These are phyloP conservation scores for Mus minutoides DNA, from an alignment of 2,797 vertebrate species.

Conservation along the genomic window DNA sequence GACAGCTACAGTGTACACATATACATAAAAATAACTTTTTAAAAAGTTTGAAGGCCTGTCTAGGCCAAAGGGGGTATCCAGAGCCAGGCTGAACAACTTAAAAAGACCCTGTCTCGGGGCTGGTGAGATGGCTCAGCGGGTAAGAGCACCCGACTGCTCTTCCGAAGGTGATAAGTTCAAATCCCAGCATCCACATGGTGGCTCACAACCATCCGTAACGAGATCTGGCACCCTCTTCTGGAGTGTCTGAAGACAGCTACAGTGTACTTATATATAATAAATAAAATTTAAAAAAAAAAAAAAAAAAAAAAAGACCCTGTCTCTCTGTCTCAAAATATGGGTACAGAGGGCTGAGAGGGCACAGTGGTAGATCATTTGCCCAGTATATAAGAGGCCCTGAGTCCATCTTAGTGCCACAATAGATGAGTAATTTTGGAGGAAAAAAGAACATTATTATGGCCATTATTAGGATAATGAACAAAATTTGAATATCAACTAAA, in stretches of 20 bases:
- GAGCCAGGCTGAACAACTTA: not conserved
- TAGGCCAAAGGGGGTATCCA: not conserved
- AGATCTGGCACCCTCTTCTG: too few species aligned
- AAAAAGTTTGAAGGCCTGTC: not conserved
- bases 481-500: slow-evolving; percentile 7
- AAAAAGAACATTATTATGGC: slow-evolving; percentile 8
- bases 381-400: too few species aligned
- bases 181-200: too few species aligned
- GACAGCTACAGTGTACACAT: not conserved
- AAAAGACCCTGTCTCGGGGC: not conserved
- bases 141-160: too few species aligned
- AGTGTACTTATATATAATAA: too few species aligned
- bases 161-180: too few species aligned
- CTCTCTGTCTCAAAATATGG: not conserved
- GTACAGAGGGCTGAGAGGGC: not conserved
- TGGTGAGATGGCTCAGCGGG: too few species aligned
- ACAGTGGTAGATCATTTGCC: not conserved
- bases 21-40: not conserved
- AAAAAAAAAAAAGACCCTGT: not conserved
- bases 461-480: not conserved
- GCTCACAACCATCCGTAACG: too few species aligned
- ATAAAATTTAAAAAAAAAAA: too few species aligned
- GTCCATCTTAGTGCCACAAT: not conserved
- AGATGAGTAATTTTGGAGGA: not conserved
- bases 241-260: too few species aligned